These are phyloP conservation scores for Nothura maculosa DNA, from an alignment of 2,797 vertebrate genomes.

Conservation along the genomic window DNA sequence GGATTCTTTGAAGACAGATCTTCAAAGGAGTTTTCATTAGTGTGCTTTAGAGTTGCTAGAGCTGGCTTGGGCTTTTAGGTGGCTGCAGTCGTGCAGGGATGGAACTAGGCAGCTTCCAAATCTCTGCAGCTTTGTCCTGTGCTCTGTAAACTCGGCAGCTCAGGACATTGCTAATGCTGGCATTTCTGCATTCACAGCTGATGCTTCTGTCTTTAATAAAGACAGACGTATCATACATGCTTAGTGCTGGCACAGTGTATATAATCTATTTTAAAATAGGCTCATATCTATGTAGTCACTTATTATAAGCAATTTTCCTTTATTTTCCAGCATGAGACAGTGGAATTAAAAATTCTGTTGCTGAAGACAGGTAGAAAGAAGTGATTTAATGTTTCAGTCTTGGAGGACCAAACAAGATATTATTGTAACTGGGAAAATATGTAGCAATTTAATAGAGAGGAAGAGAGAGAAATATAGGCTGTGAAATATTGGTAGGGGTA, in stretches of 20 bases:
- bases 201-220: not conserved
- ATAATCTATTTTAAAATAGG: not conserved
- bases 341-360: slow-evolving; percentile 38
- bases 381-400: slow-evolving; percentile 55
- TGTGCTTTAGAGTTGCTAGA: accelerated
- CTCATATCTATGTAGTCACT: slow-evolving; percentile 36
- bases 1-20: not conserved
- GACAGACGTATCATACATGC: not conserved
- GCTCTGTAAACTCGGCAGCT: not conserved
- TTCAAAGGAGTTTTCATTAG: not conserved
- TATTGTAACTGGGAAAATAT: slow-evolving; percentile 25
- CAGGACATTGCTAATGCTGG: not conserved
- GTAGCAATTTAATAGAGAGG: slow-evolving; percentile 15
- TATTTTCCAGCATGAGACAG: slow-evolving; percentile 24
- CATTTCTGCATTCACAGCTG: not conserved
- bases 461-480: not conserved
- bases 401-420: not conserved
- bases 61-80: not conserved
- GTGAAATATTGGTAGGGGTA: not conserved
- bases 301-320: slow-evolving; percentile 39
- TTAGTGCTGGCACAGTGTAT: not conserved
- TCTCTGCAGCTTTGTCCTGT: accelerated
- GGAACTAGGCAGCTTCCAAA: not conserved
- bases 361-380: slow-evolving; percentile 50
- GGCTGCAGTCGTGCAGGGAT: not conserved